phyloP scores from a whole-genome alignment of 1,140 invertebrate genomes.

The Drosophila pectinifera region DNA sequence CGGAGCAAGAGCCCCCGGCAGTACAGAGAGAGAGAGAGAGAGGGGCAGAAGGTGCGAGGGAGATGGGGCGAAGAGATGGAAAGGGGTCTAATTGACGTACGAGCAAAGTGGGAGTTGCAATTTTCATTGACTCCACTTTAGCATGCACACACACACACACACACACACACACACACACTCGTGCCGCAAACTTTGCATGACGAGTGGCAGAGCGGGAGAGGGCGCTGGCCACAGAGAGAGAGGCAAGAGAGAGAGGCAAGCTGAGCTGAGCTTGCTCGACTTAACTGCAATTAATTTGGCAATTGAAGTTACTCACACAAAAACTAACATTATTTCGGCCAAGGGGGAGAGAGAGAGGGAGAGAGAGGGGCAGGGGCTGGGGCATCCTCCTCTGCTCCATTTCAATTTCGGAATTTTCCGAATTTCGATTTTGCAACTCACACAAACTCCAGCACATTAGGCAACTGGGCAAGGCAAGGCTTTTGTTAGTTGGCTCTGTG shows the following conservation, averaged over 20 bases:
- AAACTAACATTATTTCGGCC: conserved; percentile 33
- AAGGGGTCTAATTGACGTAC: conserved; percentile 82
- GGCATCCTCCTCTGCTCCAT: conserved; percentile 29
- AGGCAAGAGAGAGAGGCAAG: background rate
- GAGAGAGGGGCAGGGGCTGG: background rate
- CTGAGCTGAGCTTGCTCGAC: conserved; percentile 71
- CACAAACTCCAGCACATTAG: conserved; percentile 53
- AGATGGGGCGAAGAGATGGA: background rate
- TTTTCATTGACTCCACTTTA: conserved; percentile 85
- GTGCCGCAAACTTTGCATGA: conserved; percentile 11
- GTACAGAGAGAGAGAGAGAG: conserved; percentile 14
- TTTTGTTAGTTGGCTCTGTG: conserved; percentile 56
- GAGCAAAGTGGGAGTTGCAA: conserved; percentile 84
- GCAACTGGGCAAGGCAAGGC: conserved; percentile 54
- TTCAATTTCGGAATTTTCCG: conserved; percentile 52
- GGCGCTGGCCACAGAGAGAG: conserved; percentile 5
- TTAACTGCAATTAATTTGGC: conserved; percentile 85
- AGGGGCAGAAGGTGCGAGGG: conserved; percentile 31
- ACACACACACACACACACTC: conserved; percentile 1
- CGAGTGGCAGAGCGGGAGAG: conserved; percentile 5
- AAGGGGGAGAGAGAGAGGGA: background rate
- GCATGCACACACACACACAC: conserved; percentile 42
- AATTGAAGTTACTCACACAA: conserved; percentile 67
- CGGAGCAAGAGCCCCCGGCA: conserved; percentile 40
- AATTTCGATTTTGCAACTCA: conserved; percentile 38